These are phyloP conservation scores for Leucoraja ocellata DNA, from an alignment of 2,797 vertebrate genomes.

Conservation along the genomic window DNA sequence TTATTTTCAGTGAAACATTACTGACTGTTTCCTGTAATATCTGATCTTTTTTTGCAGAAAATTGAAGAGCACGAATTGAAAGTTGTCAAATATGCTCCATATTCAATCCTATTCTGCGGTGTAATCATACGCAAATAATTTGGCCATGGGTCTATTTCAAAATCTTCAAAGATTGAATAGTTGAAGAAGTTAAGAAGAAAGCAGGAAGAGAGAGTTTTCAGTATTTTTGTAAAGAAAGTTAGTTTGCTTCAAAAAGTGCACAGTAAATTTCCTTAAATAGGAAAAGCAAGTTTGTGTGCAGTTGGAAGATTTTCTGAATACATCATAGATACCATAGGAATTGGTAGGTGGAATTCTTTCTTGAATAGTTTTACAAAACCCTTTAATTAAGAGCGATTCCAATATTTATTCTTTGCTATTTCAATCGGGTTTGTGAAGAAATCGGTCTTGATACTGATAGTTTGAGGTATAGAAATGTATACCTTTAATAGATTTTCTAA, in stretches of 20 bases:
- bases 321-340: neutral
- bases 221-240: neutral
- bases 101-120: neutral
- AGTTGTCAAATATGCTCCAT: neutral
- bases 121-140: neutral
- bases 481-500: neutral
- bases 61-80: neutral
- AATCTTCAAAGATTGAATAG: neutral
- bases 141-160: neutral
- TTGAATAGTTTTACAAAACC: neutral
- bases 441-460: neutral
- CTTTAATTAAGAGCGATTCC: neutral
- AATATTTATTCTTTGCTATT: neutral
- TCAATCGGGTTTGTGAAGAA: neutral
- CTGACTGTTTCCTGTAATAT: neutral
- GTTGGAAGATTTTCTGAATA: neutral
- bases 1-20: neutral
- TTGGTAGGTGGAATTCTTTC: neutral
- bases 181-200: neutral
- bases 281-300: neutral
- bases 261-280: neutral
- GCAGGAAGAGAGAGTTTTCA: neutral
- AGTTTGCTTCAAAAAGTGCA: neutral
- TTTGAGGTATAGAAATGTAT: neutral
- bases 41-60: slow-evolving; percentile 1